Conservation (phyloP, 2,888 invertebrate species). For the Andrena bicolor region DNA sequence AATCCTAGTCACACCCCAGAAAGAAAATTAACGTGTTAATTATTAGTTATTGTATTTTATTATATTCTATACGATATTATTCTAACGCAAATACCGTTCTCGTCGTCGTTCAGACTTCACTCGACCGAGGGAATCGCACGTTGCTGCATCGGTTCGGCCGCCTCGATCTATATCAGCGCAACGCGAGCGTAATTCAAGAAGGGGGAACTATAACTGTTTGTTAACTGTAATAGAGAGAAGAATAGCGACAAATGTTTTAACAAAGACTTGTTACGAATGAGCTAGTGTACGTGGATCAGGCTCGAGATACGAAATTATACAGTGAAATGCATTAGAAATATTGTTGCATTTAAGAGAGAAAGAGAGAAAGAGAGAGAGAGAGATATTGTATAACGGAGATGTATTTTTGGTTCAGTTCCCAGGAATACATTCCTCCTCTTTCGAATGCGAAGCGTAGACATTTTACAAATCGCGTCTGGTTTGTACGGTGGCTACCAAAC, state of each 20-base stretch:
- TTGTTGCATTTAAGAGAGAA: slow-evolving; percentile 54
- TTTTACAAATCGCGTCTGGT: slow-evolving; percentile 47
- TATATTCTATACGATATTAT: slow-evolving; percentile 70
- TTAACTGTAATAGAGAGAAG: slow-evolving; percentile 58
- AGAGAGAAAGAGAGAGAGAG: not conserved
- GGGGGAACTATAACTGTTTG: slow-evolving; percentile 50
- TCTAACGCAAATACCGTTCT: slow-evolving; percentile 35
- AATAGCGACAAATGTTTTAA: slow-evolving; percentile 54
- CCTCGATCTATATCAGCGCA: slow-evolving; percentile 27
- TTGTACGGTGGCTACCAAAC: slow-evolving; percentile 47
- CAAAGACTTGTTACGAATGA: slow-evolving; percentile 57
- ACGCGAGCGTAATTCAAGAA: slow-evolving; percentile 24
- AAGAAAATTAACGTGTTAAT: slow-evolving; percentile 67
- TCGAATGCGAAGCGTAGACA: slow-evolving; percentile 26
- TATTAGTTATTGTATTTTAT: slow-evolving; percentile 76
- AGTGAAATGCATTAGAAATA: slow-evolving; percentile 45
- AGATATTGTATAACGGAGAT: slow-evolving; percentile 10
- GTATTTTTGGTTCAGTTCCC: slow-evolving; percentile 29
- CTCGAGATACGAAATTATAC: slow-evolving; percentile 43
- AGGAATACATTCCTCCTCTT: slow-evolving; percentile 31
- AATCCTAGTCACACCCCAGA: slow-evolving; percentile 79
- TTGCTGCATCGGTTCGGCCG: slow-evolving; percentile 23
- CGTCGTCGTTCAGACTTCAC: slow-evolving; percentile 16
- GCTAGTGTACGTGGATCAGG: slow-evolving; percentile 31
- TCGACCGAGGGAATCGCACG: slow-evolving; percentile 29